phyloP scores from a whole-genome alignment of 2,797 vertebrate species.

The Microchirus variegatus region DNA sequence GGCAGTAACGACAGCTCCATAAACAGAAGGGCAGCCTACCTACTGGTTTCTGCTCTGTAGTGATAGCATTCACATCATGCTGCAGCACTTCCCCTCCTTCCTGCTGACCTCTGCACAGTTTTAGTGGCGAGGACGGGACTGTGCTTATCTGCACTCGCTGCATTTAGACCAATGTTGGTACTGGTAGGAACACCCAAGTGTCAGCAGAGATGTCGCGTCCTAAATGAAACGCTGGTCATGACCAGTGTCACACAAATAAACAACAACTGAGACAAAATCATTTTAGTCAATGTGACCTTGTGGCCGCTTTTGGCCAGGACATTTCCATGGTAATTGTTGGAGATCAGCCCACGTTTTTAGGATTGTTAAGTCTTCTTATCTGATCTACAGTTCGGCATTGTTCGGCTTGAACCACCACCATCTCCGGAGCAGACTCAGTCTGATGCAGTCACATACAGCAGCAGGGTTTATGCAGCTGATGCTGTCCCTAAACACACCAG shows the following conservation, averaged over 20 bases:
- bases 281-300: too few relatives aligned
- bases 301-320: too few relatives aligned
- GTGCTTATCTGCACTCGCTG: conserved; percentile 59
- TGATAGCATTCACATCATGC: conserved; percentile 70
- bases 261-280: too few relatives aligned
- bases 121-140: conserved; percentile 50
- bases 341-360: too few relatives aligned
- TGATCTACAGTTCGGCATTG: too few relatives aligned
- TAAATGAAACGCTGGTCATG: conserved; percentile 30
- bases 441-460: too few relatives aligned
- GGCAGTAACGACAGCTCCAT: conserved; percentile 46
- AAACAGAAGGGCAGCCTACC: conserved; percentile 62
- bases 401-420: too few relatives aligned
- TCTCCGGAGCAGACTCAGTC: too few relatives aligned
- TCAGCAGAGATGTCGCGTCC: conserved; percentile 20
- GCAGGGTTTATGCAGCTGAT: too few relatives aligned
- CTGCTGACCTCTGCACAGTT: conserved; percentile 64
- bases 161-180: conserved; percentile 40
- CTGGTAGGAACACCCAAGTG: conserved; percentile 40
- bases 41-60: conserved; percentile 51
- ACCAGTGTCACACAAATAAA: conserved; percentile 13
- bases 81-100: conserved; percentile 68
- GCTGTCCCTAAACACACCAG: too few relatives aligned
- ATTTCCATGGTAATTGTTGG: too few relatives aligned
- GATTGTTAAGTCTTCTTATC: too few relatives aligned